phyloP scores from a whole-genome alignment of 2,113 vertebrate genomes.

The Myotis brandtii region DNA sequence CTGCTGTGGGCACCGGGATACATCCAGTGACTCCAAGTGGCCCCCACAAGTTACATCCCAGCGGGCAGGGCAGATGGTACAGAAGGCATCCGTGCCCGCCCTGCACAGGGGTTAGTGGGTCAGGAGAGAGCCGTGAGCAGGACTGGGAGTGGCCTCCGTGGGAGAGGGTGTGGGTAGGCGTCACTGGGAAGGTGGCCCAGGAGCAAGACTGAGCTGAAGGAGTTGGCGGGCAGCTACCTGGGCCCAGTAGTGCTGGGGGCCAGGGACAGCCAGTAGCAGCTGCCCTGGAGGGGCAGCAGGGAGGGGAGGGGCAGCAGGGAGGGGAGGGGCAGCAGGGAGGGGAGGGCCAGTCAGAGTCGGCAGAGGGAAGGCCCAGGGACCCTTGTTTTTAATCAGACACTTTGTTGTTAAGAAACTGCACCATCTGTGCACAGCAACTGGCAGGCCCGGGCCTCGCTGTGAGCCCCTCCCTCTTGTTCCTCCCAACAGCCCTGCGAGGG shows the following conservation, averaged over 20 bases:
- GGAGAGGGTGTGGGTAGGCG: too few relatives aligned
- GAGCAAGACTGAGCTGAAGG: background rate
- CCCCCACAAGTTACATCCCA: background rate
- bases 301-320: too few relatives aligned
- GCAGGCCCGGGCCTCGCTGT: accelerated
- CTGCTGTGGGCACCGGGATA: accelerated
- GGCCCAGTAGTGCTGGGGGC: background rate
- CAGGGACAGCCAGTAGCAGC: background rate
- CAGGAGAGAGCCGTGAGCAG: accelerated
- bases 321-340: accelerated
- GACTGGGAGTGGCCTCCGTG: accelerated
- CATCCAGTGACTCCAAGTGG: accelerated
- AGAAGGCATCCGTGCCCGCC: background rate
- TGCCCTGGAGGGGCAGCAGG: background rate
- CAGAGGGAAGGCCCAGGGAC: accelerated
- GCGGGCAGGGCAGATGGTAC: accelerated
- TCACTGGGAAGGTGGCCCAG: background rate
- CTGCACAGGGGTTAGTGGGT: accelerated
- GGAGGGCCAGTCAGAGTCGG: accelerated
- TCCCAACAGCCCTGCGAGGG: background rate
- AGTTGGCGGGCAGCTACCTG: background rate
- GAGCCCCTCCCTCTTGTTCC: accelerated
- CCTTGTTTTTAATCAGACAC: too few relatives aligned
- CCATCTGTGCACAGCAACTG: accelerated
- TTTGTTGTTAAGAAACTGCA: background rate